Evolutionary conservation across 2,797 vertebrate genomes (phyloP).

Genomic region (Neosilurus hyrtlii): DNA sequence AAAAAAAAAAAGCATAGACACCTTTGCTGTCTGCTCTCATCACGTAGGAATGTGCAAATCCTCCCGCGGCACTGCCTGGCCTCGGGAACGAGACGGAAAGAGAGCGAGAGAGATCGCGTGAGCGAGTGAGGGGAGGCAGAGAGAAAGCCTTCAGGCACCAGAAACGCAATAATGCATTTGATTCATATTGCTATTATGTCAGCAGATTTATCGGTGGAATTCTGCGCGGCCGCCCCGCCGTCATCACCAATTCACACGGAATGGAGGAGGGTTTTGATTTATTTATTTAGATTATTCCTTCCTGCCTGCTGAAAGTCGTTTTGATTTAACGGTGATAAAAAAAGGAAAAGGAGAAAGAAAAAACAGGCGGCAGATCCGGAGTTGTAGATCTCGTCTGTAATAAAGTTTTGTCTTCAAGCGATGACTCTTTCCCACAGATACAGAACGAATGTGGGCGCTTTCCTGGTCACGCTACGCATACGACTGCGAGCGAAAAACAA

Average conservation of each 20-base stretch:
- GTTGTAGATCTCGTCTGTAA: conserved; percentile 49
- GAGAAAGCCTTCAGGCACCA: conserved; percentile 57
- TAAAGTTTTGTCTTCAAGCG: conserved; percentile 40
- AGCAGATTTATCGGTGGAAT: conserved; percentile 67
- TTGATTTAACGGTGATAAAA: conserved; percentile 54
- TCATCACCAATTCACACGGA: conserved; percentile 66
- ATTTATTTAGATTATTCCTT: conserved; percentile 65
- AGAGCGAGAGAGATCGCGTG: neutral
- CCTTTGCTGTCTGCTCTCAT: conserved; percentile 55
- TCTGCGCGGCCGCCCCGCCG: conserved; percentile 52
- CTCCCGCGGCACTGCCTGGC: conserved; percentile 51
- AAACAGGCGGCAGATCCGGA: conserved; percentile 22
- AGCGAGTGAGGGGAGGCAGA: conserved; percentile 12
- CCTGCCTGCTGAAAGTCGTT: conserved; percentile 47
- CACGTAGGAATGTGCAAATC: conserved; percentile 53
- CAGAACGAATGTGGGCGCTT: neutral
- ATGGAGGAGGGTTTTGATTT: conserved; percentile 64
- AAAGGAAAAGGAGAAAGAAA: conserved; percentile 4
- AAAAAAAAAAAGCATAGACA: conserved; percentile 32
- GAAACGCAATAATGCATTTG: conserved; percentile 67
- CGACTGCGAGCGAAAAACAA: neutral
- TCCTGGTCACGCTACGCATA: neutral
- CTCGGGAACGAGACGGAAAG: conserved; percentile 29
- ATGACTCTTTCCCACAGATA: conserved; percentile 14
- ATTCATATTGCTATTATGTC: conserved; percentile 69